These are phyloP conservation scores for Drosophila willistoni DNA, from an alignment of 1,140 invertebrate genomes.

Conservation along the genomic window DNA sequence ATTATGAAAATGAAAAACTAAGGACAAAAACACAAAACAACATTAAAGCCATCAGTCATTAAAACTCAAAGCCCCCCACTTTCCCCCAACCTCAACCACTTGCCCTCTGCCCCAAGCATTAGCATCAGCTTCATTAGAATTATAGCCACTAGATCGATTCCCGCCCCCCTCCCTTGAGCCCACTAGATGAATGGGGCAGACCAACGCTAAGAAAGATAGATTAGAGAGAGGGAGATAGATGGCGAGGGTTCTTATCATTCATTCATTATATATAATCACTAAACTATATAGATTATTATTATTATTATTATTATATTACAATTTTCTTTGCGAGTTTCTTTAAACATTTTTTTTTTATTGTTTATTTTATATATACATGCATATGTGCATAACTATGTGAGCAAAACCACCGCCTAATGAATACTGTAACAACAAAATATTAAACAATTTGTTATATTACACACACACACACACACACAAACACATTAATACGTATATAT, in stretches of 20 bases:
- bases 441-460: not conserved
- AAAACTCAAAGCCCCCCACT: no score
- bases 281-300: not conserved
- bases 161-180: not conserved
- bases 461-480: not conserved
- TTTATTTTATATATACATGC: not conserved
- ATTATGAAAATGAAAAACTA: not conserved
- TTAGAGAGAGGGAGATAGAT: no score
- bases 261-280: conserved; percentile 5
- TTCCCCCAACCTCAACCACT: no score
- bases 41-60: not conserved
- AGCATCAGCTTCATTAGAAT: not conserved
- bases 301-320: not conserved
- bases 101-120: not conserved
- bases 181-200: not conserved
- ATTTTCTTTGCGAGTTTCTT: not conserved
- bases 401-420: conserved; percentile 27
- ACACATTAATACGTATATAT: not conserved
- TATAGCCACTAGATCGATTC: not conserved
- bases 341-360: no score
- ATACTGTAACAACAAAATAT: conserved; percentile 15
- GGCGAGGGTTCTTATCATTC: not conserved
- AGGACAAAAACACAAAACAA: not conserved
- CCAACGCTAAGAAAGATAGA: not conserved
- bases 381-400: no score